phyloP scores from a whole-genome alignment of 1,140 invertebrate species.

The Lepidurus apus region DNA sequence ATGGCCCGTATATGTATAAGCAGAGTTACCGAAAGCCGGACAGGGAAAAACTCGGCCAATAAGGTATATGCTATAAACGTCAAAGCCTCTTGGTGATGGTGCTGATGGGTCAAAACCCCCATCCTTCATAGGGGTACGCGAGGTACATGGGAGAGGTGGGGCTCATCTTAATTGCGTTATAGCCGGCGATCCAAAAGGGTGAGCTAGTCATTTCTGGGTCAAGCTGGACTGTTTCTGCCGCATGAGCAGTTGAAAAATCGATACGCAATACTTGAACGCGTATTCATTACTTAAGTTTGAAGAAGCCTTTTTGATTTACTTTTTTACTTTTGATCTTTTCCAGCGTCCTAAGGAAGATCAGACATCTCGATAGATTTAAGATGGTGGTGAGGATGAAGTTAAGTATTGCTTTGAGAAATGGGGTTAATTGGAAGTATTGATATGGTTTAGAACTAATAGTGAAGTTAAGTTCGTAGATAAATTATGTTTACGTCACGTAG shows the following conservation, averaged over 20 bases:
- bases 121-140: not conserved
- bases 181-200: no score
- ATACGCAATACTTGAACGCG: no score
- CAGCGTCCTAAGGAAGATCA: no score
- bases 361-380: no score
- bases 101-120: not conserved
- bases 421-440: no score
- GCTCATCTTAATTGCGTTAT: conserved; percentile 3
- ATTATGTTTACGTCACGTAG: conserved; percentile 4
- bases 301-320: no score
- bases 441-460: no score
- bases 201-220: conserved; percentile 56
- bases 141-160: conserved; percentile 17
- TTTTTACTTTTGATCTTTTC: no score
- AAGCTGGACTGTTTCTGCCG: conserved; percentile 60
- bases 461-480: not conserved
- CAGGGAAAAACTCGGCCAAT: not conserved
- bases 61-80: not conserved
- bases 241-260: conserved; percentile 40
- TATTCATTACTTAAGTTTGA: no score
- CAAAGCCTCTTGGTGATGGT: not conserved
- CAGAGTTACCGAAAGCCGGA: not conserved
- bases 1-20: not conserved
- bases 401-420: no score
- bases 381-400: no score